These are phyloP conservation scores for Teleiodes luculella DNA, from an alignment of 2,888 invertebrate genomes.

Conservation along the genomic window DNA sequence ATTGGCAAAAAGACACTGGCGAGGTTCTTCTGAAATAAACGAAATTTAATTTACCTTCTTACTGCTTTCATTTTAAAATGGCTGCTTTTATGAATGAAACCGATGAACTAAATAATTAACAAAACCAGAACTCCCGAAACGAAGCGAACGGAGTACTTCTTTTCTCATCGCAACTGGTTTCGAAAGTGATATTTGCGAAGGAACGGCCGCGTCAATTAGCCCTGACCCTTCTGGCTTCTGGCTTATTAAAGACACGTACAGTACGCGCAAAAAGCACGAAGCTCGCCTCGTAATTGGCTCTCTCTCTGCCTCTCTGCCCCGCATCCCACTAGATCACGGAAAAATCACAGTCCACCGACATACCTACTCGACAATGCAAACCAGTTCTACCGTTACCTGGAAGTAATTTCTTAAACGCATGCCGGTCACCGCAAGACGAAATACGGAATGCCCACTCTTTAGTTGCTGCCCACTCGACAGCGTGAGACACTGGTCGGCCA, in stretches of 20 bases:
- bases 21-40: too few species aligned
- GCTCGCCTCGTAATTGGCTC: slow-evolving; percentile 1
- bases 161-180: background rate
- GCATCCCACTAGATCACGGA: slow-evolving; percentile 38
- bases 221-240: background rate
- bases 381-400: slow-evolving; percentile 69
- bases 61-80: background rate
- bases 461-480: background rate
- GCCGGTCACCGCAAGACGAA: slow-evolving; percentile 37
- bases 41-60: background rate
- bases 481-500: slow-evolving; percentile 8
- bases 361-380: slow-evolving; percentile 50
- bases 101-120: background rate
- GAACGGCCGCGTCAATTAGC: background rate
- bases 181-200: slow-evolving; percentile 2
- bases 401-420: slow-evolving; percentile 65
- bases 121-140: background rate
- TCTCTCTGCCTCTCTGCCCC: background rate
- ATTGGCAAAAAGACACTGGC: too few species aligned
- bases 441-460: slow-evolving; percentile 23
- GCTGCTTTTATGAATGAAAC: background rate
- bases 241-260: slow-evolving; percentile 1
- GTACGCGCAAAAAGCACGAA: slow-evolving; percentile 3
- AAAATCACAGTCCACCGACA: slow-evolving; percentile 46
- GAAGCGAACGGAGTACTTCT: background rate